phyloP scores from a whole-genome alignment of 2,113 vertebrate species.

The Thymallus thymallus region DNA sequence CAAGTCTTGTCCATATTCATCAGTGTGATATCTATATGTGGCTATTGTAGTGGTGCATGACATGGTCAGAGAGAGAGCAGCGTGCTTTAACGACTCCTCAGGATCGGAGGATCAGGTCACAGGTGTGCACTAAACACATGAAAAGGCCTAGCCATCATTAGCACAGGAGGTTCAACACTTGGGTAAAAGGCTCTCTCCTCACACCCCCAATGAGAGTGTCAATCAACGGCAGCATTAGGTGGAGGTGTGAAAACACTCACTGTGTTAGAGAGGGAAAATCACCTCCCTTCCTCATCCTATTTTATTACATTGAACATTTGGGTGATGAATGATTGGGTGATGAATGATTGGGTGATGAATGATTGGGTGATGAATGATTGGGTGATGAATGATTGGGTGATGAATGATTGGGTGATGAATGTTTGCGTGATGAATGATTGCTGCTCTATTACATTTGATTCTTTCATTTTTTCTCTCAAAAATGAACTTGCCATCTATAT shows the following conservation, averaged over 20 bases:
- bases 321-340: too few species aligned
- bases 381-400: too few species aligned
- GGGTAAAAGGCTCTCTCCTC: slow-evolving; percentile 10
- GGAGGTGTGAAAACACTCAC: slow-evolving; percentile 12
- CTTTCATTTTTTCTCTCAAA: slow-evolving; percentile 1
- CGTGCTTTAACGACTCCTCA: background rate
- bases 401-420: too few species aligned
- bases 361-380: too few species aligned
- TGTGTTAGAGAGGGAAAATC: background rate
- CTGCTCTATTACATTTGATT: slow-evolving; percentile 18
- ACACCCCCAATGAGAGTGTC: slow-evolving; percentile 3
- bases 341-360: too few species aligned
- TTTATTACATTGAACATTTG: slow-evolving; percentile 5
- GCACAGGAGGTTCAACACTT: background rate
- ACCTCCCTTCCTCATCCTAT: background rate
- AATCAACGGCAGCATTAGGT: slow-evolving; percentile 1
- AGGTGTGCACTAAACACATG: background rate
- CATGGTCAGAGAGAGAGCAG: background rate
- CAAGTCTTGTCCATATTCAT: background rate
- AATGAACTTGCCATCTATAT: too few species aligned
- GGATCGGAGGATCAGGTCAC: background rate
- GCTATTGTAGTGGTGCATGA: background rate
- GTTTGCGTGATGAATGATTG: too few species aligned
- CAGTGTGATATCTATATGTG: background rate
- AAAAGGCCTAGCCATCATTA: slow-evolving; percentile 9